Conservation (phyloP, 2,888 invertebrate species). For the Anticlea derivata region DNA sequence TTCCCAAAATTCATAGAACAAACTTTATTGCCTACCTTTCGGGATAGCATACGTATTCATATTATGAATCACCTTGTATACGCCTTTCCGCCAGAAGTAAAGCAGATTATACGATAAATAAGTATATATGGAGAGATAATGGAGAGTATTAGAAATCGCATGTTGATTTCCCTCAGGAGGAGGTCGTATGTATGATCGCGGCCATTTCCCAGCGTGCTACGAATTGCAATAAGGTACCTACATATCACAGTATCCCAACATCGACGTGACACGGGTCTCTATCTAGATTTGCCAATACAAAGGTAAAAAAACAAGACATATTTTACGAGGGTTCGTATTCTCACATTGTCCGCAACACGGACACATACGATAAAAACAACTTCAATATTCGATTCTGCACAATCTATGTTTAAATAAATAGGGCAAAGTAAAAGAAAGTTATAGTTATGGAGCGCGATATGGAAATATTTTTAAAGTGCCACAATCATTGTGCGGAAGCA, state of each 20-base stretch:
- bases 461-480: slow-evolving; percentile 40
- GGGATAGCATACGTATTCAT: no score
- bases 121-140: slow-evolving; percentile 11
- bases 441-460: slow-evolving; percentile 27
- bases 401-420: slow-evolving; percentile 43
- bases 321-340: slow-evolving; percentile 58
- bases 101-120: not conserved
- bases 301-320: slow-evolving; percentile 60
- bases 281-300: slow-evolving; percentile 52
- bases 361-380: slow-evolving; percentile 44
- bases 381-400: slow-evolving; percentile 46
- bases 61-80: no score
- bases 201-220: slow-evolving; percentile 61
- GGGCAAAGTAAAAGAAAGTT: slow-evolving; percentile 30
- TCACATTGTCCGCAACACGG: slow-evolving; percentile 48
- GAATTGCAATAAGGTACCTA: slow-evolving; percentile 52
- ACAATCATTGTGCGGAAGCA: slow-evolving; percentile 40
- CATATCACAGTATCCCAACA: slow-evolving; percentile 52
- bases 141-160: slow-evolving; percentile 61
- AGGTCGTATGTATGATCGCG: slow-evolving; percentile 54
- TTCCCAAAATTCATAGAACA: no score
- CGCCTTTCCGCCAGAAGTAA: not conserved
- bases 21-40: no score
- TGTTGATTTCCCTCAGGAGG: slow-evolving; percentile 68
- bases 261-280: slow-evolving; percentile 53